phyloP scores from a whole-genome alignment of 2,113 vertebrate genomes.

The Myotis davidii region DNA sequence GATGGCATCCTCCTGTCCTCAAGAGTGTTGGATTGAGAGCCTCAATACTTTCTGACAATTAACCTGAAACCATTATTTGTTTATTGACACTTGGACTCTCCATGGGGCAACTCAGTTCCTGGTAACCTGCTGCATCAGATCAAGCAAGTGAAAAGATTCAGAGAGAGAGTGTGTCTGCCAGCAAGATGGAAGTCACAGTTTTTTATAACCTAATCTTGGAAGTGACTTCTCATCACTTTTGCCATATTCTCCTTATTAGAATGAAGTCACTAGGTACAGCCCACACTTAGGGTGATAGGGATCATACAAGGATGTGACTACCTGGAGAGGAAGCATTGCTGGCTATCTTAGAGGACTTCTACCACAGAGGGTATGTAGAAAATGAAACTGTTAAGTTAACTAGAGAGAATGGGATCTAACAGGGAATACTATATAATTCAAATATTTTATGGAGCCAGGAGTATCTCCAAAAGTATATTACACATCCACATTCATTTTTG shows the following conservation, averaged over 20 bases:
- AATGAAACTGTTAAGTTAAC: not conserved
- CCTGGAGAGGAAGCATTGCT: not conserved
- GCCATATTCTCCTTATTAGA: not conserved
- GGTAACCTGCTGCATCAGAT: not conserved
- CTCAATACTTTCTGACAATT: not conserved
- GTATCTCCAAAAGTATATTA: not conserved
- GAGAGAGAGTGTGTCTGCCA: not conserved
- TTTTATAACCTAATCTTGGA: not conserved
- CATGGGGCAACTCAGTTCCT: not conserved
- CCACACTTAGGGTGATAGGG: not conserved
- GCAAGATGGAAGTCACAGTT: not conserved
- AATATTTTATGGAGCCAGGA: not conserved
- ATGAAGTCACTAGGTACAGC: not conserved
- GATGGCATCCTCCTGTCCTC: not conserved
- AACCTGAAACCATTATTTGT: not conserved
- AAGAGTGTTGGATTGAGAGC: not conserved
- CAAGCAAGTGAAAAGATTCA: not conserved
- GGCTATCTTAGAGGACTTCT: not conserved
- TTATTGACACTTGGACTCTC: not conserved
- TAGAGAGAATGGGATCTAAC: not conserved
- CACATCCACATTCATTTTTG: not conserved
- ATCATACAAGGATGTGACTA: not conserved
- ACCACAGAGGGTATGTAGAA: not conserved
- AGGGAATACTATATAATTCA: not conserved
- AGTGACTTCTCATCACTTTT: not conserved